Evolutionary conservation across 1,140 invertebrate genomes (phyloP).

Genomic region (Calliopsis andreniformis): DNA sequence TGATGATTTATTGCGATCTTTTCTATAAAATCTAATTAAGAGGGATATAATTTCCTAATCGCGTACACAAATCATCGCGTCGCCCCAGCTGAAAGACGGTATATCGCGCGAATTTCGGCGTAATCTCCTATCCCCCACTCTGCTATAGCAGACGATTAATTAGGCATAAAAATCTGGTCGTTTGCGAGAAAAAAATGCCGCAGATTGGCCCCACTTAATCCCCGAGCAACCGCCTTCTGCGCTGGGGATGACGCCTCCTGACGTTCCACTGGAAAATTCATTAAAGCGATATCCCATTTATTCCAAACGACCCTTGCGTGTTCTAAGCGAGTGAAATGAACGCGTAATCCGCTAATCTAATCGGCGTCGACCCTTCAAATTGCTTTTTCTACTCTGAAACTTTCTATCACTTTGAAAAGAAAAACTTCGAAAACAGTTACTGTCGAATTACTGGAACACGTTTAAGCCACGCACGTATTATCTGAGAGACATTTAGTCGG

Average conservation of each 20-base stretch:
- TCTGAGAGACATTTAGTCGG: constrained; percentile 18
- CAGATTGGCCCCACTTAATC: constrained; percentile 79
- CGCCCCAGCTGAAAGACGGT: constrained; percentile 60
- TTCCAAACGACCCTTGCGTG: constrained; percentile 63
- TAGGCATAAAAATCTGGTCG: constrained; percentile 75
- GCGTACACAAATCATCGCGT: constrained; percentile 68
- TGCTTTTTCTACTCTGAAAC: neutral
- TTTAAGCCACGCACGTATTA: constrained; percentile 62
- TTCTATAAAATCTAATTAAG: constrained; percentile 58
- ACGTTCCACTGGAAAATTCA: constrained; percentile 75
- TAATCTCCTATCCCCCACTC: constrained; percentile 68
- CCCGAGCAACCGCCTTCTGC: constrained; percentile 66
- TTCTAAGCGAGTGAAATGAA: constrained; percentile 78
- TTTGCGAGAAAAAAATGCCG: constrained; percentile 72
- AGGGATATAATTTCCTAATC: constrained; percentile 57
- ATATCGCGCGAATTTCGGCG: constrained; percentile 66
- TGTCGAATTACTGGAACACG: neutral
- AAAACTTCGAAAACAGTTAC: no score
- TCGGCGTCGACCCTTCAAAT: constrained; percentile 17
- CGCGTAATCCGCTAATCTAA: constrained; percentile 48
- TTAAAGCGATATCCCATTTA: constrained; percentile 76
- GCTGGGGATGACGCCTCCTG: constrained; percentile 75
- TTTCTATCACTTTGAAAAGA: no score
- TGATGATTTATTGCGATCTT: constrained; percentile 15
- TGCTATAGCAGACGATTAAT: constrained; percentile 79